Evolutionary conservation across 2,888 invertebrate genomes (phyloP), one percentile per base, ranked within the genome.

Genomic region (Ernsta delagoae): DNA sequence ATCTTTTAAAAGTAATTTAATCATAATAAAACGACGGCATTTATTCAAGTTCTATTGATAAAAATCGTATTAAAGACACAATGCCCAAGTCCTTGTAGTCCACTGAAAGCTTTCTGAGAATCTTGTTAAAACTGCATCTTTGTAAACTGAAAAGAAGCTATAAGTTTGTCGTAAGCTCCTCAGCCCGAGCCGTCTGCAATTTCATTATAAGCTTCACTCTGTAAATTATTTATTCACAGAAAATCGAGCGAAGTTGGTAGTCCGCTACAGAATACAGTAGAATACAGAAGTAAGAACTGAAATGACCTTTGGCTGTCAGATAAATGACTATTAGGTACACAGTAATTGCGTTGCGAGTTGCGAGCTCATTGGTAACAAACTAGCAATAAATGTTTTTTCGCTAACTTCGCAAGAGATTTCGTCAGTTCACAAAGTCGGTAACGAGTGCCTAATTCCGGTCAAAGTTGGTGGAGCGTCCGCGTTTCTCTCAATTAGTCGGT

Each of bases 391-490:
- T 84, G 83, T 84, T 87, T 86, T 63, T 82, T 78, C 77, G 76
- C 79, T 75, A 85, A 86, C 81, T 86, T 83, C 74, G 81, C 77
- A 76, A 82, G 84, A 87, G 88, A 88, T 88, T 87, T 84, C 79
- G 82, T 81, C 79, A 82, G 83, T 81, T 82, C 80, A 82, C 87
- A 87, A 87, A 89, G 85, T 87, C 84, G 75, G 83, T 89, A 90
- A 90, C 89, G 89, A 90, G 88, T 84, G 83, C 80, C 85, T 88
- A 89, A 89, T 88, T 84, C 85, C 77, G 79, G 76, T 74, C 78
- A 79, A 87, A 90, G 89, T 89, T 88, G 75, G 79, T 50, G 70
- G 43, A 12, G 67, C 78, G 78, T 73, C 71, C 77, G 77, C 72
- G 82, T 81, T 43, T 36, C 43, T 80, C 36, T 36, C 36, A 36